phyloP scores from a whole-genome alignment of 2,888 invertebrate genomes.

The Amiota communis region DNA sequence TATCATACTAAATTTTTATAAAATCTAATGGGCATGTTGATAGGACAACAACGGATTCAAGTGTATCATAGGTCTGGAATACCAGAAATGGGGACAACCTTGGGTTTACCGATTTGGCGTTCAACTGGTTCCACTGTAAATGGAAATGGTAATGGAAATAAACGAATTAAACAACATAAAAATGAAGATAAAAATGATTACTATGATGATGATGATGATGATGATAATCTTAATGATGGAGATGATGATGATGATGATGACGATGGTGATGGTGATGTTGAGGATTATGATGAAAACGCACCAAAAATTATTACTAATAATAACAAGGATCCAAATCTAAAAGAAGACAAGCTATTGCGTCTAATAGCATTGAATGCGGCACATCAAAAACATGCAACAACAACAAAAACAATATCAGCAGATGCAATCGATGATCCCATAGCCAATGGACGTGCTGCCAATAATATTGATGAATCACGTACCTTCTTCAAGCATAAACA shows the following conservation, averaged over 20 bases:
- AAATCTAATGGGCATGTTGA: too few species aligned
- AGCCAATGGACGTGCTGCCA: constrained; percentile 20
- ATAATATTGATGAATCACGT: constrained; percentile 15
- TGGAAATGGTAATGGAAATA: not conserved
- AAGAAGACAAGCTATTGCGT: too few species aligned
- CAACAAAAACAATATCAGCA: constrained; percentile 31
- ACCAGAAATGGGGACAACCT: not conserved
- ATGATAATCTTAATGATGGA: not conserved
- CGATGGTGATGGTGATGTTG: not conserved
- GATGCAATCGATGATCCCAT: not conserved
- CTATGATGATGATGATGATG: not conserved
- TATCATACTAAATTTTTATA: not conserved
- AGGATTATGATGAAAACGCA: not conserved
- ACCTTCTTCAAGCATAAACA: constrained; percentile 11
- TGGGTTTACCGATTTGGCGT: not conserved
- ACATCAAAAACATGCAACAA: constrained; percentile 42
- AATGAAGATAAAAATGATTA: not conserved
- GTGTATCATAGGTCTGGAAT: not conserved
- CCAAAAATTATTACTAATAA: not conserved
- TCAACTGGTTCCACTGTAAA: not conserved
- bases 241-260: not conserved
- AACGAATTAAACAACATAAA: not conserved
- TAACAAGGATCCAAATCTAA: not conserved
- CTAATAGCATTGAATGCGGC: not conserved
- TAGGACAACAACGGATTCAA: not conserved